Base-by-base conservation (phyloP, 2,113 vertebrate species). In the Pelecanoides urinatrix region DNA sequence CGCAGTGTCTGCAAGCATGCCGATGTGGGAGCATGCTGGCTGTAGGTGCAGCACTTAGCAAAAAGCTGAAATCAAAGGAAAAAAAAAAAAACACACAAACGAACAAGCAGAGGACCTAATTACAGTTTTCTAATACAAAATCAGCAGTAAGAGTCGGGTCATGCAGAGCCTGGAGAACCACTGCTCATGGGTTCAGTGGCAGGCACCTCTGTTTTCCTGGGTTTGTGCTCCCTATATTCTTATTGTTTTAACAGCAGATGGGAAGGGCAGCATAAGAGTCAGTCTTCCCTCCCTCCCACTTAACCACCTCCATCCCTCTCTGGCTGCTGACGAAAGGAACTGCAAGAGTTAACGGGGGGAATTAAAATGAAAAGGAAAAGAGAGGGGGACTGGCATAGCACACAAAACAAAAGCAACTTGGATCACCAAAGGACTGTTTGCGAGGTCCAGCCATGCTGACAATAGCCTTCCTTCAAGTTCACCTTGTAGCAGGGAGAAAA, bases 381-480 rank as follows among this genome's bases (percentile, higher is more conserved):
- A 82, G 55, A 76, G 16, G 40, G 49, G 71, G 27, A 36, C 62
- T 83, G 76, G 38, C 40, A 59, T 19, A 96, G 44, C 21, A 66
- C 77, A 81, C 83, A 95, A 97, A 96, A 95, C 91, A 95, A 96
- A 88, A 96, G 82, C 61, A 86, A 76, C 67, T 93, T 94, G 53
- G 92, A 86, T 91, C 91, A 91, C 86, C 27, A n/a, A 95, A 94
- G 88, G 94, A 92, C 67, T 71, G 62, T 87, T 92, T 61, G 45
- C 52, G 87, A 77, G 55, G 79, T 72, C 26, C 70, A 95, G 91
- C 53, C 85, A 49, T 59, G 61, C 81, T 76, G 58, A 97, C 92
- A 96, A 94, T 15, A 89, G 73, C 53, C 34, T 85, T 78, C n/a
- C 47, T 97, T 98, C 97, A 98, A 98, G 94, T 98, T 98, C 97